These are phyloP conservation scores for Streptopelia turtur DNA, from an alignment of 2,797 vertebrate genomes.

Conservation along the genomic window DNA sequence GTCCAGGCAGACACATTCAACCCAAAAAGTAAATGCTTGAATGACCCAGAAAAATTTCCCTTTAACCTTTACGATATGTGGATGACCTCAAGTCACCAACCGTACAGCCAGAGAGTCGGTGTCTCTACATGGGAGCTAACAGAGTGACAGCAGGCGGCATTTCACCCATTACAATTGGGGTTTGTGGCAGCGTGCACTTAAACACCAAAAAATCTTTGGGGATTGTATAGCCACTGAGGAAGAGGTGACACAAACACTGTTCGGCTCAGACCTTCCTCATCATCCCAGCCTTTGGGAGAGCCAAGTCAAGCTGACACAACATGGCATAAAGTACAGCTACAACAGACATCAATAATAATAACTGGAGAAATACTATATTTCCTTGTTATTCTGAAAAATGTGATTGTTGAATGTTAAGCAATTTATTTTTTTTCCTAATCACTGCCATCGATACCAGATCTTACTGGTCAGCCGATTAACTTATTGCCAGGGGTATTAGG, in stretches of 20 bases:
- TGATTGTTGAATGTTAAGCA: neutral
- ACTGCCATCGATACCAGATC: neutral
- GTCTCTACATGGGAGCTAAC: neutral
- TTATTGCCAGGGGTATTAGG: neutral
- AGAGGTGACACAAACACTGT: neutral
- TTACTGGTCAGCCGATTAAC: neutral
- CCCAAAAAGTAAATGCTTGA: neutral
- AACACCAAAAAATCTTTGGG: neutral
- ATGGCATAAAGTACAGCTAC: neutral
- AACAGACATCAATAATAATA: neutral
- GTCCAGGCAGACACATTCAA: constrained; percentile 17
- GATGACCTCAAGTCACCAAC: neutral
- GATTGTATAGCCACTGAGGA: neutral
- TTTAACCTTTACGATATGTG: neutral
- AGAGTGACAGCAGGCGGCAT: neutral
- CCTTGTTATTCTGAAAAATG: neutral
- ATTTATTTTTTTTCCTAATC: neutral
- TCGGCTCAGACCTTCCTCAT: neutral
- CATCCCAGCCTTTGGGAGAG: neutral
- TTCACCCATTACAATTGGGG: neutral
- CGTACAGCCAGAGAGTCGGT: rapidly evolving
- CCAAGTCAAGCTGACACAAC: neutral
- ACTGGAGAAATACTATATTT: neutral
- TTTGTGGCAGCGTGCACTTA: neutral
- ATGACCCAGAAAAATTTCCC: neutral